Conservation (phyloP, 2,888 invertebrate species). For the Scaptomyza tumidula region DNA sequence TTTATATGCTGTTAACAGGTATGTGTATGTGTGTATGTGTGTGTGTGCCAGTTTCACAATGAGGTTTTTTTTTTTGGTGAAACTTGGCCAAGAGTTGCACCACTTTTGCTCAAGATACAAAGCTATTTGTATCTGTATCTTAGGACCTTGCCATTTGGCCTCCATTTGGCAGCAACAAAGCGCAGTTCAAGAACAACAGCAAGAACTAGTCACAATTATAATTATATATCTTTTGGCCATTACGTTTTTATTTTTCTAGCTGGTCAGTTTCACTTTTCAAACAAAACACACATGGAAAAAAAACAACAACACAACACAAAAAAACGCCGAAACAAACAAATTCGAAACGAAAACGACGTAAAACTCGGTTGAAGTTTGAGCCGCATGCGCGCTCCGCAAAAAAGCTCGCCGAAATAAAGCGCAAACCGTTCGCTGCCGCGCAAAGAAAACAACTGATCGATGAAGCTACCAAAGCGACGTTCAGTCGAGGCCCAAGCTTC, state of each 20-base stretch:
- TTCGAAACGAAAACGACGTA: slow-evolving; percentile 8
- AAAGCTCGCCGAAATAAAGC: slow-evolving; percentile 15
- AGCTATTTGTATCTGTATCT: slow-evolving; percentile 29
- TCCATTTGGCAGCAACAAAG: slow-evolving; percentile 11
- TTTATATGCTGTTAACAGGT: neutral
- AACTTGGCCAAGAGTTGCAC: slow-evolving; percentile 42
- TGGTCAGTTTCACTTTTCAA: slow-evolving; percentile 68
- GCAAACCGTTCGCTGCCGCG: slow-evolving; percentile 72
- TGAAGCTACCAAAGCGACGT: slow-evolving; percentile 38
- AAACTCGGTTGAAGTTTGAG: slow-evolving; percentile 7
- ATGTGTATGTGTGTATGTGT: slow-evolving; percentile 7
- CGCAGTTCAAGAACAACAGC: slow-evolving; percentile 4
- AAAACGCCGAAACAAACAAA: slow-evolving; percentile 18
- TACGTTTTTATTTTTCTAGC: slow-evolving; percentile 41
- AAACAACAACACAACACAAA: neutral
- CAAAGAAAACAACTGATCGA: slow-evolving; percentile 74
- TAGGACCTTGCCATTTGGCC: slow-evolving; percentile 15
- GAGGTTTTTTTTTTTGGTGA: slow-evolving; percentile 36
- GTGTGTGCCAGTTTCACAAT: slow-evolving; percentile 51
- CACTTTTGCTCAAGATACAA: slow-evolving; percentile 15
- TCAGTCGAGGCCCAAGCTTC: slow-evolving; percentile 17
- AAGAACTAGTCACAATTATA: slow-evolving; percentile 39
- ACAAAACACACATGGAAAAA: neutral
- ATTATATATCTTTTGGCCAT: slow-evolving; percentile 33
- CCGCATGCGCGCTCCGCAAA: slow-evolving; percentile 40